Conservation (phyloP, 2,113 vertebrate genomes). For the Laterallus jamaicensis region DNA sequence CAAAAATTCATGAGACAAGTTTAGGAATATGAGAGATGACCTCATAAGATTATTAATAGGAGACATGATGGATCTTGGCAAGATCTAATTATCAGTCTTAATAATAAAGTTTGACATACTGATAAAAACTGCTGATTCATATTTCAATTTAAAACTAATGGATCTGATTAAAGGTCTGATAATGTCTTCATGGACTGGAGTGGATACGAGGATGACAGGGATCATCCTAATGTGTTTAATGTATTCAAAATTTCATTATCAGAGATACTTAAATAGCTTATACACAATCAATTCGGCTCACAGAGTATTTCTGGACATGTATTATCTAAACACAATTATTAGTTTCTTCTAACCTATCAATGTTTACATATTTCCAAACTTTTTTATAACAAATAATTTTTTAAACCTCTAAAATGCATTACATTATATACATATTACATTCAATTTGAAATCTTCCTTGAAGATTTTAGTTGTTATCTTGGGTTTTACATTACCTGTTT, state of each 20-base stretch:
- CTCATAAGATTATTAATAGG: neutral
- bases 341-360: neutral
- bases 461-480: neutral
- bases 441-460: neutral
- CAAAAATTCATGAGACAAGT: neutral
- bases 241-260: constrained; percentile 40
- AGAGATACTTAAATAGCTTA: neutral
- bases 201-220: neutral
- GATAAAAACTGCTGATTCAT: constrained; percentile 3
- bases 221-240: neutral
- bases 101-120: neutral
- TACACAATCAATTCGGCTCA: neutral
- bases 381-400: neutral
- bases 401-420: neutral
- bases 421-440: neutral
- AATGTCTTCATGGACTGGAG: neutral
- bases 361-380: neutral
- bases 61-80: neutral
- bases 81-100: neutral
- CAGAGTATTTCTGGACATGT: neutral
- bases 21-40: neutral
- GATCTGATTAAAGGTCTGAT: neutral
- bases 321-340: neutral
- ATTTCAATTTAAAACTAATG: constrained; percentile 37
- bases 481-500: neutral